Base-by-base conservation (phyloP, 2,888 invertebrate genomes). In the Parnassius glacialis region DNA sequence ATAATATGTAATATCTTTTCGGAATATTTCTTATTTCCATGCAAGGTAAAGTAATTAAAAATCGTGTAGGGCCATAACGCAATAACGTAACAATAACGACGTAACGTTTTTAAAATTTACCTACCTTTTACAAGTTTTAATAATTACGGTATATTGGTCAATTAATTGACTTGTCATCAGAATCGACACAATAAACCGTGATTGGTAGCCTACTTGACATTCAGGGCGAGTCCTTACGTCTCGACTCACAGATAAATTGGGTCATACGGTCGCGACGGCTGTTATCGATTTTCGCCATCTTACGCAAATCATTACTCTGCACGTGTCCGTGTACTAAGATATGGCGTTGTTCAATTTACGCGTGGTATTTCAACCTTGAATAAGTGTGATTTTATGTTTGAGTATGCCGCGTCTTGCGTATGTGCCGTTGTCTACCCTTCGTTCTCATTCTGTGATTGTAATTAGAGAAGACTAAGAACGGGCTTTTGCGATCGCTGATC, bases 281-380 rank as follows among this genome's bases (percentile, higher is more conserved):
- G 74, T 68, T 83, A 87, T 87, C 84, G 87, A 87, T 87, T 85
- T 62, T 80, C 76, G 72, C 76, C 74, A 82, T 85, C 83, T 84
- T 80, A 81, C 81, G 80, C 79, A 79, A 81, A 80, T 74, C 70
- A 70, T 72, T 65, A 64, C 65, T 67, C 60, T 53, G 50, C 59
- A 13, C 62, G 25, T 65, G 59, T 67, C 45, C 52, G 51, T 60
- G 56, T 58, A 9, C 16, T 3, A 9, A 20, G 59, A 57, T 20
- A 13, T 50, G 54, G 61, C 61, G 60, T 48, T 16, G 34, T 34
- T 34, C 34, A 34, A 34, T 34, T 34, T 34, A 34, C 5, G 34
- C 34, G 34, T 34, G 34, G 34, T 34, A 34, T 5, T 7, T 34
- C 7, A 34, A 34, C 34, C 34, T 34, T 34, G 34, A 34, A 34